These are phyloP conservation scores for Hylia prasina DNA, from an alignment of 2,113 vertebrate species.

Conservation along the genomic window DNA sequence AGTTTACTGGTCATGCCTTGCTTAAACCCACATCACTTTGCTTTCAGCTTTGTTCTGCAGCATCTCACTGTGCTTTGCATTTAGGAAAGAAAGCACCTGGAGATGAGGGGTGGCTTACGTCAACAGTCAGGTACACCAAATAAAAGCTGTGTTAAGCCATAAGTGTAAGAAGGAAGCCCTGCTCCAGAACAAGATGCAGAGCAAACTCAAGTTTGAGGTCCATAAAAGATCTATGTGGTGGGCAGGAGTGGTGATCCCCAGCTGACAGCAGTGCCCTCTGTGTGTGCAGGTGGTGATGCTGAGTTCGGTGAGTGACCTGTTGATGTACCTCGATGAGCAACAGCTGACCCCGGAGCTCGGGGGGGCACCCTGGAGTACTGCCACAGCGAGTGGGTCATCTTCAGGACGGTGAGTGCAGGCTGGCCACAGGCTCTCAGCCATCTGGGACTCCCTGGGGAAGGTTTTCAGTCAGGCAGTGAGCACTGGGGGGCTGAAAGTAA, in stretches of 20 bases:
- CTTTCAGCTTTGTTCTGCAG: neutral
- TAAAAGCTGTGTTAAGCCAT: neutral
- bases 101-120: too few species aligned
- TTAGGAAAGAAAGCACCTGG: too few species aligned
- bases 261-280: neutral
- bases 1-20: neutral
- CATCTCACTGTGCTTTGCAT: neutral
- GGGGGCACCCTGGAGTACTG: slow-evolving; percentile 93
- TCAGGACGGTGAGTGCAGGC: slow-evolving; percentile 84
- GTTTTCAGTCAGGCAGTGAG: fast-evolving
- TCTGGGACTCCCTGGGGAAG: neutral
- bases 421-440: neutral
- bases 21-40: neutral
- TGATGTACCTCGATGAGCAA: slow-evolving; percentile 91
- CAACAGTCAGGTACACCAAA: too few species aligned
- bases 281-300: slow-evolving; percentile 91
- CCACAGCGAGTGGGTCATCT: slow-evolving; percentile 94
- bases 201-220: neutral
- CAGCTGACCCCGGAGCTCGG: slow-evolving; percentile 95
- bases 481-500: neutral
- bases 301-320: slow-evolving; percentile 93
- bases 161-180: neutral
- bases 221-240: neutral
- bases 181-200: neutral
- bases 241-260: neutral